Percentiles rank a stretch among this genome's conserved stretches.
Evolutionary conservation across 1,140 invertebrate species (phyloP).

Genomic region (Thaumatotibia leucotreta): DNA sequence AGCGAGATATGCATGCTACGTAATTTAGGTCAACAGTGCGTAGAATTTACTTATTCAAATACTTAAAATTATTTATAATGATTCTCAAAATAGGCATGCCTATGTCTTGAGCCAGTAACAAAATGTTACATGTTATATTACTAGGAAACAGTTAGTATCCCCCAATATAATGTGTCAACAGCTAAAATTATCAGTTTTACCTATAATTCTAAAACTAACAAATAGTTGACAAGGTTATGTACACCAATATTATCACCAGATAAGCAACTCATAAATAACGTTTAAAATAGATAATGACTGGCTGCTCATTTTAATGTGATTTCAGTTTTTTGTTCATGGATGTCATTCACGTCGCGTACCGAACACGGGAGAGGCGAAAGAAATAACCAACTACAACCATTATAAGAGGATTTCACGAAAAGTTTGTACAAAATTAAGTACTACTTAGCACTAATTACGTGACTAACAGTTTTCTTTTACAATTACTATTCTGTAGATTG

Average conservation of each 20-base stretch:
- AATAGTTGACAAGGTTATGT: background rate
- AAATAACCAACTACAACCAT: background rate
- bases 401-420: background rate
- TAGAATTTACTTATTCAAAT: too few species aligned
- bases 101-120: too few species aligned
- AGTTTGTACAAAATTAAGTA: background rate
- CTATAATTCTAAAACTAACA: background rate
- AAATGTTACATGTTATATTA: background rate
- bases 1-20: background rate
- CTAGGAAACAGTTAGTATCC: background rate
- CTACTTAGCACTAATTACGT: too few species aligned
- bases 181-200: background rate
- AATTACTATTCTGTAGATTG: too few species aligned
- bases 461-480: too few species aligned
- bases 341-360: background rate
- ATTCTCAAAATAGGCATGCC: too few species aligned
- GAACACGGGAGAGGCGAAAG: background rate
- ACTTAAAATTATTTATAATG: too few species aligned
- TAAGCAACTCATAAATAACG: conserved; percentile 11
- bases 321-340: background rate
- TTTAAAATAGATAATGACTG: conserved; percentile 1
- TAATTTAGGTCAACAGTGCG: background rate
- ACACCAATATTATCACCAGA: background rate
- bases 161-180: too few species aligned
- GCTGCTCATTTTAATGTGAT: conserved; percentile 1